Evolutionary conservation across 2,797 vertebrate genomes (phyloP).

Genomic region (Gastrophryne carolinensis): DNA sequence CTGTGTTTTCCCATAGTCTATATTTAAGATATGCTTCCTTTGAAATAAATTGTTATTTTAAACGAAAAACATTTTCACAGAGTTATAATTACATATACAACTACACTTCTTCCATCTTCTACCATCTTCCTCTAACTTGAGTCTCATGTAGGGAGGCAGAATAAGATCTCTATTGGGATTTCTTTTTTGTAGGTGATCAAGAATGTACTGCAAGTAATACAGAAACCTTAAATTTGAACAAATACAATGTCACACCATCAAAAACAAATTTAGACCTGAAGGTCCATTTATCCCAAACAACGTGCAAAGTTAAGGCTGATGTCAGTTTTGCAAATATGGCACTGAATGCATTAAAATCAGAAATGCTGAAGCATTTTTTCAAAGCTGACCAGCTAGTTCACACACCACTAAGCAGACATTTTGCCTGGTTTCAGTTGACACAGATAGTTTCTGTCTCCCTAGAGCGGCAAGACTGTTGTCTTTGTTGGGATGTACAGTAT

Average conservation of each 20-base stretch:
- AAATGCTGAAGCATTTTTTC: not conserved
- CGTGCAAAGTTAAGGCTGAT: not conserved
- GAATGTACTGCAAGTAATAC: not conserved
- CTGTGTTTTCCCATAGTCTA: too few species aligned
- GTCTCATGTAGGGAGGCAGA: not conserved
- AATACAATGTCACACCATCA: too few species aligned
- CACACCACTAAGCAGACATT: constrained; percentile 10
- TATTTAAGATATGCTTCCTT: not conserved
- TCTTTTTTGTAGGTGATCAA: not conserved
- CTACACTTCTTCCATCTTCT: too few species aligned
- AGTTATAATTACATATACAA: constrained; percentile 16
- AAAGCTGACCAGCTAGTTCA: constrained; percentile 24
- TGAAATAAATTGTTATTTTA: constrained; percentile 32
- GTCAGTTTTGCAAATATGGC: not conserved
- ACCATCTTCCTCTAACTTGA: constrained; percentile 14
- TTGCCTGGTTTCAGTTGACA: constrained; percentile 23
- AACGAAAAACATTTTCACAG: constrained; percentile 19
- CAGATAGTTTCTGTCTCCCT: constrained; percentile 10
- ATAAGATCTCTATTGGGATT: constrained; percentile 16
- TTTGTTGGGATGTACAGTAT: not conserved
- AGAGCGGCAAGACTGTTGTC: constrained; percentile 6
- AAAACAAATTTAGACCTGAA: constrained; percentile 14
- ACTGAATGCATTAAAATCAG: not conserved
- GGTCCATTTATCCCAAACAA: not conserved
- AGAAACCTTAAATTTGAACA: not conserved